These are phyloP conservation scores for Geococcyx californianus DNA, from an alignment of 2,113 vertebrate genomes.

Conservation along the genomic window DNA sequence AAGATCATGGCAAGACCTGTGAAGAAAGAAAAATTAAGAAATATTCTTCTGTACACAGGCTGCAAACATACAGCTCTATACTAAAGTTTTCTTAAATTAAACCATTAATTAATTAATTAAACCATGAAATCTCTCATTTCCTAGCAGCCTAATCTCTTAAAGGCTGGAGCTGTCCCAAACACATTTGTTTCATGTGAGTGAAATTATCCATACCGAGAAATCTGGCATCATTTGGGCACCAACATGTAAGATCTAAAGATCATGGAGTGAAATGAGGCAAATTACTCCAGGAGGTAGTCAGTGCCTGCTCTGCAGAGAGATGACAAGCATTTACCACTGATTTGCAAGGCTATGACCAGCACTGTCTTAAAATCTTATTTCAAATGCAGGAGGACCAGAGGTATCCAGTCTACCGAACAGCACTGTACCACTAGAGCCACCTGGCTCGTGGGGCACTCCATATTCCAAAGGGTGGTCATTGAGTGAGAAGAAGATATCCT, in stretches of 20 bases:
- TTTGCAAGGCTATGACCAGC: background rate
- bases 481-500: background rate
- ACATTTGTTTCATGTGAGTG: background rate
- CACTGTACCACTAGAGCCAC: background rate
- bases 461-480: background rate
- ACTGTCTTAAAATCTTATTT: background rate
- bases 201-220: background rate
- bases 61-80: background rate
- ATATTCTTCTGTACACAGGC: background rate
- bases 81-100: background rate
- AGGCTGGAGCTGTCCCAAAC: background rate
- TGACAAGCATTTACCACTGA: background rate
- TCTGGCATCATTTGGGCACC: background rate
- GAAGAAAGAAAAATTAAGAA: background rate
- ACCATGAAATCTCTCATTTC: background rate
- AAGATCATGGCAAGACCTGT: background rate
- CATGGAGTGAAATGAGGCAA: background rate
- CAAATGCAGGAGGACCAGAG: background rate
- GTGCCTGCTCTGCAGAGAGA: background rate
- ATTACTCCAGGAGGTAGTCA: background rate
- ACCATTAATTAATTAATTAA: no score
- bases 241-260: background rate
- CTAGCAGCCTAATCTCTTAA: background rate
- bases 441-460: accelerated
- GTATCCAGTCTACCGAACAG: background rate